Percentiles rank a stretch among this genome's conserved stretches.
These are phyloP conservation scores for Anastatus disparis DNA, from an alignment of 1,140 invertebrate species.

Conservation along the genomic window DNA sequence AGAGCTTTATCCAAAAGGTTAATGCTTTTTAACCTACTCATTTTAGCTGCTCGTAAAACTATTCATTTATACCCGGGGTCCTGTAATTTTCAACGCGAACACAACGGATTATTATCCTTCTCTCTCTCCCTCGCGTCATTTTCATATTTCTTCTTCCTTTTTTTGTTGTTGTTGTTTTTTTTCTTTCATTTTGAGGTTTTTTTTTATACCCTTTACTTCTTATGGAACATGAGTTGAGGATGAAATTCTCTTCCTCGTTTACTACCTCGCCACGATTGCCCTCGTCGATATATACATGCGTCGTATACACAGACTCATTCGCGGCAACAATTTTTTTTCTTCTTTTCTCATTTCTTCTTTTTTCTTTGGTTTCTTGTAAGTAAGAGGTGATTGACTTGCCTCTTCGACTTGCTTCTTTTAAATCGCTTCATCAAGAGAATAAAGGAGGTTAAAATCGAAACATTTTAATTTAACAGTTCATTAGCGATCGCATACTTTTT, in stretches of 20 bases:
- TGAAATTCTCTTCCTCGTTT: constrained; percentile 21
- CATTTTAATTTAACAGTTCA: constrained; percentile 40
- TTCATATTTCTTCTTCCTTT: constrained; percentile 36
- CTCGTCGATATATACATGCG: constrained; percentile 34
- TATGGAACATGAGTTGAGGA: too few species aligned
- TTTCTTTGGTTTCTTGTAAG: not conserved
- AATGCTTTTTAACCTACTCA: constrained; percentile 41
- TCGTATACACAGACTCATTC: not conserved
- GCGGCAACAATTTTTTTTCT: too few species aligned
- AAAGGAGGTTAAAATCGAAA: too few species aligned
- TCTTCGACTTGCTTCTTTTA: constrained; percentile 10
- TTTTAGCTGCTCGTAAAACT: constrained; percentile 65
- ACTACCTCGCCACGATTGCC: constrained; percentile 36
- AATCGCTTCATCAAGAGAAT: not conserved
- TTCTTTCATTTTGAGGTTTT: too few species aligned
- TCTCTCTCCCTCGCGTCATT: constrained; percentile 43
- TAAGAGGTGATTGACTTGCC: constrained; percentile 16
- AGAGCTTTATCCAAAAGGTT: constrained; percentile 7
- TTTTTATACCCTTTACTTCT: too few species aligned
- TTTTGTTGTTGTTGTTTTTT: not conserved
- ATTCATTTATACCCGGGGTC: constrained; percentile 62
- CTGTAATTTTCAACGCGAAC: constrained; percentile 61
- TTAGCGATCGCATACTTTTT: constrained; percentile 23
- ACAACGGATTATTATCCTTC: constrained; percentile 53
- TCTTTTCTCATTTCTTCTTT: not conserved